Conservation (phyloP, 2,888 invertebrate species). For the Tachina grossa region DNA sequence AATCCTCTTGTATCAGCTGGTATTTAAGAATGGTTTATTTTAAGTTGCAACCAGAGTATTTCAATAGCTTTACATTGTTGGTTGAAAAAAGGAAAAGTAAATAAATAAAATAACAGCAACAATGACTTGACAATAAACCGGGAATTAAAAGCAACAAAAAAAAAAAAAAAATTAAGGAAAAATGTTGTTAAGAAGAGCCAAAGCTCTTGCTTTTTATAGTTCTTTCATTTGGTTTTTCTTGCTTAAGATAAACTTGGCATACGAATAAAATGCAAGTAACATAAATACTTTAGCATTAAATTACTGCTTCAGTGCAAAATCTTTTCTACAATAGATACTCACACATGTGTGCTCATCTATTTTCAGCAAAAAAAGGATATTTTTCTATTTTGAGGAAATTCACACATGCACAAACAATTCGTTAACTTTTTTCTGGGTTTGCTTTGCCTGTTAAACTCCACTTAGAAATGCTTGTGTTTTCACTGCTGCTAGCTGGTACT, state of each 20-base stretch:
- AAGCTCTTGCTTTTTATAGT: not conserved
- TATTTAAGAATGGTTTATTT: slow-evolving; percentile 76
- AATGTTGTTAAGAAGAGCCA: not conserved
- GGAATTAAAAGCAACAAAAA: slow-evolving; percentile 21
- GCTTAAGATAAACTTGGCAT: slow-evolving; percentile 10
- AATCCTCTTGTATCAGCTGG: slow-evolving; percentile 76
- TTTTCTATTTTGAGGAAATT: slow-evolving; percentile 18
- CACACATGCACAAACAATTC: slow-evolving; percentile 64
- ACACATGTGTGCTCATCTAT: not conserved
- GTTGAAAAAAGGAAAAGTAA: not conserved
- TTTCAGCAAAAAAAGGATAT: not conserved
- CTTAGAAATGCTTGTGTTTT: slow-evolving; percentile 2
- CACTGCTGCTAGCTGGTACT: not conserved
- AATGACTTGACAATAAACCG: not conserved
- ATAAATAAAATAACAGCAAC: not conserved
- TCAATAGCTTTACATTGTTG: not conserved
- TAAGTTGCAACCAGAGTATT: slow-evolving; percentile 48
- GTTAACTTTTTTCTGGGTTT: not conserved
- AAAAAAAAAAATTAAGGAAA: not conserved
- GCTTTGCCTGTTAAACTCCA: slow-evolving; percentile 9
- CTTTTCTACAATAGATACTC: slow-evolving; percentile 17
- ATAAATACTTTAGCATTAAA: slow-evolving; percentile 78
- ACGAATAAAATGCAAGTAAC: slow-evolving; percentile 65
- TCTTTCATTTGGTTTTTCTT: not conserved
- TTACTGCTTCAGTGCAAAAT: slow-evolving; percentile 76